phyloP scores from a whole-genome alignment of 2,797 vertebrate genomes.

The Scleropages formosus region DNA sequence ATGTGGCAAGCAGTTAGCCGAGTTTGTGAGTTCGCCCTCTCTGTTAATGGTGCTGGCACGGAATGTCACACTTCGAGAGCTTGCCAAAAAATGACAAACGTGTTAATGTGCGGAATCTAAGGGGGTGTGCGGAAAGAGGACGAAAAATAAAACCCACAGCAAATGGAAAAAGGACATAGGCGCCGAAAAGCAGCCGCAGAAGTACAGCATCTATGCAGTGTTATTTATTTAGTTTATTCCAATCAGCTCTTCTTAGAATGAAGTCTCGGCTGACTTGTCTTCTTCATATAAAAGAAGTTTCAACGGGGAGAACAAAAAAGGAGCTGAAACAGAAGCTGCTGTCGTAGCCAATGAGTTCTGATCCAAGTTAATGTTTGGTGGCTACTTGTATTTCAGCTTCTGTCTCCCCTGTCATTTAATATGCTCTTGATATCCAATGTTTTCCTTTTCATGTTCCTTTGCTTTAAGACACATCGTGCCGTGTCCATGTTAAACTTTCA shows the following conservation, averaged over 20 bases:
- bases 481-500: slow-evolving; percentile 27
- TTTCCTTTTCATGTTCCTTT: slow-evolving; percentile 24
- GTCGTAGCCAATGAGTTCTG: slow-evolving; percentile 24
- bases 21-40: background rate
- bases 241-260: slow-evolving; percentile 17
- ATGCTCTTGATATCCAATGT: slow-evolving; percentile 22
- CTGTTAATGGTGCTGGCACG: background rate
- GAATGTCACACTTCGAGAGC: slow-evolving; percentile 9
- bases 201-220: slow-evolving; percentile 14
- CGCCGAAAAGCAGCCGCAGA: slow-evolving; percentile 21
- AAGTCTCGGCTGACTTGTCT: slow-evolving; percentile 16
- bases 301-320: slow-evolving; percentile 7
- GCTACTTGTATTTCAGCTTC: slow-evolving; percentile 18
- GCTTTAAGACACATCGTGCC: slow-evolving; percentile 5
- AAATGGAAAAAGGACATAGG: slow-evolving; percentile 10
- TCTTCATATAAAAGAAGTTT: slow-evolving; percentile 23
- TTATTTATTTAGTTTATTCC: slow-evolving; percentile 29
- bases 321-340: slow-evolving; percentile 13
- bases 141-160: slow-evolving; percentile 22
- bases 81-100: slow-evolving; percentile 12
- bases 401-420: slow-evolving; percentile 19
- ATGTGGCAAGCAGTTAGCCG: slow-evolving; percentile 5
- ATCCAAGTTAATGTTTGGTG: slow-evolving; percentile 19
- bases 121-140: background rate
- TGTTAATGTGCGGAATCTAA: slow-evolving; percentile 19